phyloP scores from a whole-genome alignment of 2,797 vertebrate species.

The Potorous gilbertii region DNA sequence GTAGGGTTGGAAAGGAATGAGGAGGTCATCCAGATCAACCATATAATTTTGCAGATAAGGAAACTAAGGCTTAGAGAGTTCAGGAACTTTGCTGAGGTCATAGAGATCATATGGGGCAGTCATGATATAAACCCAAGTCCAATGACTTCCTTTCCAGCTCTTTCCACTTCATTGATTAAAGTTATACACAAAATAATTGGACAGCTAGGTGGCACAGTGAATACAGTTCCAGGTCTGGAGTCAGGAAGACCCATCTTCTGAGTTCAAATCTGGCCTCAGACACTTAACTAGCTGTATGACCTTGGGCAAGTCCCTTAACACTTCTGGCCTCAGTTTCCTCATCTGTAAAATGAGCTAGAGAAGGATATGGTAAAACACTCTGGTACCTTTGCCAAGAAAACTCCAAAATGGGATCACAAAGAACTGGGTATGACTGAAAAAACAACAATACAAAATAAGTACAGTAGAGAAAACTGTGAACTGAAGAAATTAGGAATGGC shows the following conservation, averaged over 20 bases:
- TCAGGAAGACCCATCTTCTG: neutral
- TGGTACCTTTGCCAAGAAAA: too few relatives aligned
- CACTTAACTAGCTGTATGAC: neutral
- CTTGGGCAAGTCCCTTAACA: neutral
- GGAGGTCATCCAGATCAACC: too few relatives aligned
- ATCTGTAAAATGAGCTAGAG: too few relatives aligned
- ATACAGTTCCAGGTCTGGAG: neutral
- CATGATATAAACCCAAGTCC: neutral
- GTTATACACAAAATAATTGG: neutral
- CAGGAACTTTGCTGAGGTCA: neutral
- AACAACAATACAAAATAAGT: neutral
- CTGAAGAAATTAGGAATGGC: neutral
- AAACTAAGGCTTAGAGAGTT: neutral
- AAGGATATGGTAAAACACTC: too few relatives aligned
- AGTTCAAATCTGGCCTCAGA: neutral
- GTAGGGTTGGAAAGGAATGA: too few relatives aligned
- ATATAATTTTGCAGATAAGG: too few relatives aligned
- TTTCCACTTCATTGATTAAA: neutral
- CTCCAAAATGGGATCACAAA: too few relatives aligned
- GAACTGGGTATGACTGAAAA: neutral
- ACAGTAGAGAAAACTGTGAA: neutral
- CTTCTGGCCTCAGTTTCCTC: neutral
- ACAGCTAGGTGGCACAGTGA: neutral
- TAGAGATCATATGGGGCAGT: neutral
- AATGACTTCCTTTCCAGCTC: too few relatives aligned